A percentile compares a stretch with the other conserved stretches of the same genome.
Evolutionary conservation across 1,140 invertebrate species (phyloP).

Genomic region (Scylla paramamosain): DNA sequence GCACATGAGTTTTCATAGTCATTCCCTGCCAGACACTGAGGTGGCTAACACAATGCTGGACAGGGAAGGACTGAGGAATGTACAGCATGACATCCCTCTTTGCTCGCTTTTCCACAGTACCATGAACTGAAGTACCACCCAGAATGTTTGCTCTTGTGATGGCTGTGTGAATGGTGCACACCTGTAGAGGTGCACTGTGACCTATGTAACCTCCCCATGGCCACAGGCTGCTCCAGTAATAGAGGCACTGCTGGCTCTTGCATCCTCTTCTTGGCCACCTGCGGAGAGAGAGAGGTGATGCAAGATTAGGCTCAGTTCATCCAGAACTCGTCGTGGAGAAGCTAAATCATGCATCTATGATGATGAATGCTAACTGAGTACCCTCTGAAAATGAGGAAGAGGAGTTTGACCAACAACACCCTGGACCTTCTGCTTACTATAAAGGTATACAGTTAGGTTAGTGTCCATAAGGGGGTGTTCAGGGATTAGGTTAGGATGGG

Average conservation of each 20-base stretch:
- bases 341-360: too few species aligned
- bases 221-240: background rate
- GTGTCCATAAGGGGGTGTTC: too few species aligned
- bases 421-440: too few species aligned
- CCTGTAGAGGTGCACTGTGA: background rate
- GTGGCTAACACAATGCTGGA: background rate
- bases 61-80: background rate
- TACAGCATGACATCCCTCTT: background rate
- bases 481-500: too few species aligned
- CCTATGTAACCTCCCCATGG: background rate
- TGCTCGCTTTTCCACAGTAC: background rate
- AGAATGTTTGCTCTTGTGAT: background rate
- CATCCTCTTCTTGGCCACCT: background rate
- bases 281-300: background rate
- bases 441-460: too few species aligned
- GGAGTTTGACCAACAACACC: too few species aligned
- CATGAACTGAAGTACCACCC: background rate
- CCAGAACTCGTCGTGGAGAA: too few species aligned
- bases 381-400: too few species aligned
- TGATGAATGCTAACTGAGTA: too few species aligned
- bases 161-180: background rate
- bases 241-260: background rate
- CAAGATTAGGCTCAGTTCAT: too few species aligned
- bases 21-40: background rate
- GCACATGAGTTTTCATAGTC: background rate